These are phyloP conservation scores for Sinhomidia bicolor DNA, from an alignment of 2,888 invertebrate genomes.

Conservation along the genomic window DNA sequence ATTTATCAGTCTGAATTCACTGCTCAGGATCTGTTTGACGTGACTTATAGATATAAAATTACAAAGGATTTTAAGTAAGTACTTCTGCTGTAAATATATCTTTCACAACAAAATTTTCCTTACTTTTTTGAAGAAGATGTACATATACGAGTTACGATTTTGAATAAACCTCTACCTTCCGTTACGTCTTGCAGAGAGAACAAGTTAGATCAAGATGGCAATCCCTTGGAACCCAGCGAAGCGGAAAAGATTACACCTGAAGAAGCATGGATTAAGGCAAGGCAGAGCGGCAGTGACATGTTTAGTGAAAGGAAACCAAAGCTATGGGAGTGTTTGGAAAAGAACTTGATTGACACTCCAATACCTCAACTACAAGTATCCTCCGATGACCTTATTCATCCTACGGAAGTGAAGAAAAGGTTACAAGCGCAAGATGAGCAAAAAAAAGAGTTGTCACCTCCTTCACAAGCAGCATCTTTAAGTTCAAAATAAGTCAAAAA, in stretches of 20 bases:
- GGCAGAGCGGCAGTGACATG: slow-evolving; percentile 91
- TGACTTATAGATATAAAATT: slow-evolving; percentile 91
- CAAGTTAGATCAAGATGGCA: slow-evolving; percentile 87
- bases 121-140: too few species aligned
- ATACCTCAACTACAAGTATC: neutral
- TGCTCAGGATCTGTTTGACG: slow-evolving; percentile 90
- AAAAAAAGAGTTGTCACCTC: neutral
- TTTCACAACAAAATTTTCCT: too few species aligned
- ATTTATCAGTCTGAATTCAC: slow-evolving; percentile 92
- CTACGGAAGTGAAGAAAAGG: slow-evolving; percentile 33
- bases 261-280: slow-evolving; percentile 87
- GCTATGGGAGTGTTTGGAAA: slow-evolving; percentile 77
- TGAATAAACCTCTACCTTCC: too few species aligned
- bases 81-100: too few species aligned
- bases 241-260: slow-evolving; percentile 88
- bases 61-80: slow-evolving; percentile 84
- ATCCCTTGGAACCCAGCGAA: slow-evolving; percentile 87
- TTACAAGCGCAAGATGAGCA: neutral
- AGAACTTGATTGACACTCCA: slow-evolving; percentile 19
- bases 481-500: neutral
- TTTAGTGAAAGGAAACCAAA: slow-evolving; percentile 82
- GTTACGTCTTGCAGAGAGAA: slow-evolving; percentile 83
- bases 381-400: slow-evolving; percentile 51
- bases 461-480: neutral
- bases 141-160: too few species aligned